Base-by-base conservation (phyloP, 2,888 invertebrate species). In the Agrotis ipsilon region DNA sequence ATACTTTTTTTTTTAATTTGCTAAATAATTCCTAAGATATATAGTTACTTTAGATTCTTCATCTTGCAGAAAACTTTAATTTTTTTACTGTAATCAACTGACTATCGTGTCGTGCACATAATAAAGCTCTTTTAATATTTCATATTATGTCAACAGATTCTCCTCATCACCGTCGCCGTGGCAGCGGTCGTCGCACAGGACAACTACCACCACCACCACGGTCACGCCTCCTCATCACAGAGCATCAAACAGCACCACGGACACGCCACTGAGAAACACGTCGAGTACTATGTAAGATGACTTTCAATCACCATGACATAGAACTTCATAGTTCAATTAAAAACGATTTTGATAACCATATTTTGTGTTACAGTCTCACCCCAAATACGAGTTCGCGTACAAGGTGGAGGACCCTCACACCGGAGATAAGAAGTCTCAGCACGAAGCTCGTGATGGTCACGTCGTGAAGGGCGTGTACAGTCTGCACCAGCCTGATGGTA, bases 341-440 rank as follows among this genome's bases (percentile, higher is more conserved):
- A n/a, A n/a, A 5, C 27, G 3, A 27, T 27, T 27, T 43, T 9
- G 9, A 11, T 43, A 43, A 52, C 14, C 3, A 1, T 39, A 1
- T 21, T 18, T 3, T 57, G 2, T 52, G 0, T 51, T 48, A 5
- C 68, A 89, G 89, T 80, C 83, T 65, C 91, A 93, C 63, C 93
- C 94, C 18, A 93, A 93, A 78, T 95, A 95, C 88, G 92, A 91
- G 75, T 94, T 91, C 86, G 91, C 90, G 68, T 95, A 95, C 85
- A 93, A 94, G 70, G 95, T 96, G 43, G 86, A 89, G 78, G 95
- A 96, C 85, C 90, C 91, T 43, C 93, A 94, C 85, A 95, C 94
- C 77, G 94, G 94, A n/a, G 96, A 96, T 87, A 87, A 90, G 81
- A 90, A 91, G 84, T 86, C 86, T 57, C 91, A 91, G 76, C 89